These are phyloP conservation scores for Tragelaphus strepsiceros DNA, from an alignment of 2,113 vertebrate species.

Conservation along the genomic window DNA sequence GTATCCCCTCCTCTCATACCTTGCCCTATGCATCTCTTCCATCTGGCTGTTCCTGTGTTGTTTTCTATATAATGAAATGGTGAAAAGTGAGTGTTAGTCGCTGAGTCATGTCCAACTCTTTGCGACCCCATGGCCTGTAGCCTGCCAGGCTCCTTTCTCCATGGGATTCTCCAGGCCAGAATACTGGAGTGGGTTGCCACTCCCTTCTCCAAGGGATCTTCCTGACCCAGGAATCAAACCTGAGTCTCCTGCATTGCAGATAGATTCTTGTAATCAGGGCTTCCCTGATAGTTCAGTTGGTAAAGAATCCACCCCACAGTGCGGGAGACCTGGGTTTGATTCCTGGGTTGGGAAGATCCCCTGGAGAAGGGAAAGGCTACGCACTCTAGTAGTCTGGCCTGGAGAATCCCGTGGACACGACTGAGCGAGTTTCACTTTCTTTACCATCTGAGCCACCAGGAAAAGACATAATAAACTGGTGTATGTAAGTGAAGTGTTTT, in stretches of 20 bases:
- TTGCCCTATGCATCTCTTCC: not conserved
- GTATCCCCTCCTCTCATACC: not conserved
- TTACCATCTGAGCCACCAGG: not conserved
- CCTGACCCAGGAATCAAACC: not conserved
- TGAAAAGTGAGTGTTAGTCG: not conserved
- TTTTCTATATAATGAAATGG: not conserved
- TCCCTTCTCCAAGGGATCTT: not conserved
- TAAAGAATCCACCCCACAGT: not conserved
- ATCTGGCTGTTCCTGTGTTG: not conserved
- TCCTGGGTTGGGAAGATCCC: not conserved
- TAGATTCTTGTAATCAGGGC: not conserved
- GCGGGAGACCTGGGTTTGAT: accelerated
- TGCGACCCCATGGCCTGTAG: not conserved
- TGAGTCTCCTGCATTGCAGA: not conserved
- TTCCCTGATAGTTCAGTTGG: not conserved
- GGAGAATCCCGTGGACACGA: not conserved
- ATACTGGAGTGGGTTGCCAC: not conserved
- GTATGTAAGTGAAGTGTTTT: not conserved
- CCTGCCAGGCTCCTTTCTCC: not conserved
- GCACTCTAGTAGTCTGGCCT: not conserved
- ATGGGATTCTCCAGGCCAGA: not conserved
- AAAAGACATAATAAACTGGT: not conserved
- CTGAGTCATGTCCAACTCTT: not conserved
- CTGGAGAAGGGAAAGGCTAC: not conserved
- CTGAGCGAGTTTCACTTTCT: not conserved